Percentiles rank a stretch among this genome's conserved stretches.
Conservation (phyloP, 2,113 vertebrate species). For the Lepidothrix coronata region DNA sequence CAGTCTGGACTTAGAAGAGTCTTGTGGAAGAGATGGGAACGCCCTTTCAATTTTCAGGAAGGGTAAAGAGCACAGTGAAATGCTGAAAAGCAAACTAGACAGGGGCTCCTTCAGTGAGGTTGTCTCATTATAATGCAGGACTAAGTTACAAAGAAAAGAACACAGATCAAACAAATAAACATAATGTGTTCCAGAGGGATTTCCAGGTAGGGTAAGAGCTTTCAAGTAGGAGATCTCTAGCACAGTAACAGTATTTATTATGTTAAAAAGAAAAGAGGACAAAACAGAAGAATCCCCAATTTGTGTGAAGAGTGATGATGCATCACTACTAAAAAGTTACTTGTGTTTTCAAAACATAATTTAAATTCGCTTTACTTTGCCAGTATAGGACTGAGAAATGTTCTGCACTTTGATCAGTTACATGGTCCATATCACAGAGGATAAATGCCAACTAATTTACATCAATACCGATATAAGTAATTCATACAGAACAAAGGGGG, state of each 20-base stretch:
- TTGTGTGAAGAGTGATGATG: background rate
- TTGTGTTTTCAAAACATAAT: background rate
- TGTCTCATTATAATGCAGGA: background rate
- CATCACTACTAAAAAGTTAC: background rate
- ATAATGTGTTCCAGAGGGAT: background rate
- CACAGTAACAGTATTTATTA: background rate
- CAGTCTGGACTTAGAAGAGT: background rate
- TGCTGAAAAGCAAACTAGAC: background rate
- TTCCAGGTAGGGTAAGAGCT: background rate
- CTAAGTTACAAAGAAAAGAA: background rate
- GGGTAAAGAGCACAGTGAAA: background rate
- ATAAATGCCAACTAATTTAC: background rate
- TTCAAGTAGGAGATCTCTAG: background rate
- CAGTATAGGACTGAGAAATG: background rate
- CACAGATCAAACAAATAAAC: background rate
- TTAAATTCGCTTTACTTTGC: background rate
- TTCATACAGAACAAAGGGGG: background rate
- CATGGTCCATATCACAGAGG: background rate
- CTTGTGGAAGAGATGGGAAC: background rate
- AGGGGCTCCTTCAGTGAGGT: background rate
- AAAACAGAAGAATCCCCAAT: background rate
- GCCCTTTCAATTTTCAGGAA: background rate
- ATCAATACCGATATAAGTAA: background rate
- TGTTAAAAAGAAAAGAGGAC: accelerated
- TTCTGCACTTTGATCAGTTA: background rate